A percentile compares a stretch with the other conserved stretches of the same genome.
Evolutionary conservation across 2,797 vertebrate species (phyloP).

Genomic region (Syngnathus acus): DNA sequence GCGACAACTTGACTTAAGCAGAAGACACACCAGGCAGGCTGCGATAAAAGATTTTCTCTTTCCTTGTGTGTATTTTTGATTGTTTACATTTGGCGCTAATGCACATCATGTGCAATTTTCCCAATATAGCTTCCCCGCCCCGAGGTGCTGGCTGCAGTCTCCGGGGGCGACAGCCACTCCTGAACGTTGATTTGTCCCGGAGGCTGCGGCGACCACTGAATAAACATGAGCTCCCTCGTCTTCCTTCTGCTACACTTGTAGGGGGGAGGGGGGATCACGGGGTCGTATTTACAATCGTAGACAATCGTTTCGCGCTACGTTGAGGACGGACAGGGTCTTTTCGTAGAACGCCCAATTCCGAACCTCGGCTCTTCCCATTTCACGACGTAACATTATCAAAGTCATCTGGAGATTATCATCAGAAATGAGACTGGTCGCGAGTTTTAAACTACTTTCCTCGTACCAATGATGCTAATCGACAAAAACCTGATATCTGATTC

Average conservation of each 20-base stretch:
- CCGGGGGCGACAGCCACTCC: conserved; percentile 59
- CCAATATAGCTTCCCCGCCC: conserved; percentile 62
- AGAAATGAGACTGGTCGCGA: background rate
- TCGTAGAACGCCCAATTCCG: background rate
- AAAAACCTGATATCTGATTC: background rate
- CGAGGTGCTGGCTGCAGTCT: conserved; percentile 54
- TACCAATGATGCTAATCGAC: conserved; percentile 8
- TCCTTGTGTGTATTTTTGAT: background rate
- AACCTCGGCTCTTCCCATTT: background rate
- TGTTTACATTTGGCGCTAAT: conserved; percentile 36
- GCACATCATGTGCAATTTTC: conserved; percentile 44
- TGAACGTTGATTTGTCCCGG: conserved; percentile 65
- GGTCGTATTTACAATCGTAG: conserved; percentile 50
- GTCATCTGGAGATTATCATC: background rate
- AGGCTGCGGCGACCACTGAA: conserved; percentile 58
- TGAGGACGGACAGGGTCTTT: background rate
- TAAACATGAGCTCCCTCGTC: conserved; percentile 62
- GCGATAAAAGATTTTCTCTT: background rate
- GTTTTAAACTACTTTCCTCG: conserved; percentile 28
- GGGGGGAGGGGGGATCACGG: conserved; percentile 42
- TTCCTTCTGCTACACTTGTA: conserved; percentile 62
- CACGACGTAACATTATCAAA: background rate
- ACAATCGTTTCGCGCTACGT: background rate
- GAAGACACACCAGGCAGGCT: conserved; percentile 31
- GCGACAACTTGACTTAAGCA: conserved; percentile 68